Evolutionary conservation across 2,888 invertebrate species (phyloP), one percentile per base, ranked within the genome.

Genomic region (Cosmia pyralina): DNA sequence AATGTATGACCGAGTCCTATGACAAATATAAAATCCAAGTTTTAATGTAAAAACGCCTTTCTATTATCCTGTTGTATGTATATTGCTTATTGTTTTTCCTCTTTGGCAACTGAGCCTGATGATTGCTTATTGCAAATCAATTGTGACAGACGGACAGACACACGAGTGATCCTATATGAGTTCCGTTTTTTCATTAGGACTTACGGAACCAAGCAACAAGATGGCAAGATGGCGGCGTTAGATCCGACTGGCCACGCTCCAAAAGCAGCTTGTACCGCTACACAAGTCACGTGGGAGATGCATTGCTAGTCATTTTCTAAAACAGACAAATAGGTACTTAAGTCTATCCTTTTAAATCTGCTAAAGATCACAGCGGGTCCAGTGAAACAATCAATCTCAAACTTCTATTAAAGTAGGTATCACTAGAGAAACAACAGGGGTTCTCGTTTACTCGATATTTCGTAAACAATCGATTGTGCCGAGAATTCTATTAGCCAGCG

Each of bases 401-500:
- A n/a, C 34, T 65, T 58, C 6, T 67, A 62, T 50, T 50, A 66
- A 67, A 74, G 48, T n/a, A n/a, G n/a, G n/a, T 13, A 69, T 69
- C 52, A 46, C 34, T 55, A 22, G 15, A 28, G 48, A 64, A 55
- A 67, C 68, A 80, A 78, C 66, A 78, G 60, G 34, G 57, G 22
- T 19, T 53, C 72, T 65, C 64, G 59, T 75, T 60, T 34, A 71
- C 28, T 83, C 53, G 57, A 83, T 75, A 64, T 69, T 83, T 75
- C 58, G 60, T 55, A 68, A 50, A 82, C 81, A 83, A 71, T 71
- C 50, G 71, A 66, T 62, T 65, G 75, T 57, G 58, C 34, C 75
- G 63, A 62, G 70, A 50, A 58, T 81, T 75, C 75, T 66, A 81
- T 83, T 83, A 81, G 52, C 53, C 13, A 13, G 8, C 46, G 52